phyloP scores from a whole-genome alignment of 2,797 vertebrate species.

The Heliangelus exortis region DNA sequence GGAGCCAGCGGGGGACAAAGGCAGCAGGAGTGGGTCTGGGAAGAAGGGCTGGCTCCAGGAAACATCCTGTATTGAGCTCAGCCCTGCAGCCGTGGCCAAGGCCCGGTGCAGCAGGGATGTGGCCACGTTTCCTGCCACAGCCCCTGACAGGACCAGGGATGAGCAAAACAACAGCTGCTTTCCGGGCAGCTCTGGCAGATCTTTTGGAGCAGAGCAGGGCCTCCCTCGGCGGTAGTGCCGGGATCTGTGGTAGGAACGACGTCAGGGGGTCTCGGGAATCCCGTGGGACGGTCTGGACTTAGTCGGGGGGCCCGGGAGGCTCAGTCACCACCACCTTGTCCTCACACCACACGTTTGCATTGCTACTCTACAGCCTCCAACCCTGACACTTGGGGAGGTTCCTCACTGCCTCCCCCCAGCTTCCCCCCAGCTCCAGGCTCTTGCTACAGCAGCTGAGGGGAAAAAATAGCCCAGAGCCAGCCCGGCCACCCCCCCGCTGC shows the following conservation, averaged over 20 bases:
- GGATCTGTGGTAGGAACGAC: not conserved
- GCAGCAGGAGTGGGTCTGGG: not conserved
- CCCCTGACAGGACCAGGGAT: not conserved
- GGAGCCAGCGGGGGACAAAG: not conserved
- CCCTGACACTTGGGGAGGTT: not conserved
- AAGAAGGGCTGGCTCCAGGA: not conserved
- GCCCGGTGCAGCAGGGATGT: not conserved
- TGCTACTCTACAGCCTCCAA: not conserved
- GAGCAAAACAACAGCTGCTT: conserved; percentile 31
- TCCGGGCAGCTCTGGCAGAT: not conserved
- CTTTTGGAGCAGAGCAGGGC: not conserved
- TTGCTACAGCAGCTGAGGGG: not conserved
- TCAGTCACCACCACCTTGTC: not conserved
- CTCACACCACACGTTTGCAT: fast-evolving
- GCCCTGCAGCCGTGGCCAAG: not conserved
- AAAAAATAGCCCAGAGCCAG: not conserved
- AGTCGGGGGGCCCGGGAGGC: too few relatives aligned
- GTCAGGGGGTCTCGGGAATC: not conserved
- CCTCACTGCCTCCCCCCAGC: not conserved
- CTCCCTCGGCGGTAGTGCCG: not conserved
- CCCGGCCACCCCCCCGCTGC: fast-evolving
- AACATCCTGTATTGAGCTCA: not conserved
- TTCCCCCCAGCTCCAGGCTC: not conserved
- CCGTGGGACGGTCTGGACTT: not conserved
- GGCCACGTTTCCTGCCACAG: not conserved